Evolutionary conservation across 1,140 invertebrate species (phyloP), one percentile per base, ranked within the genome.

Genomic region (Harlomillsia oculata): DNA sequence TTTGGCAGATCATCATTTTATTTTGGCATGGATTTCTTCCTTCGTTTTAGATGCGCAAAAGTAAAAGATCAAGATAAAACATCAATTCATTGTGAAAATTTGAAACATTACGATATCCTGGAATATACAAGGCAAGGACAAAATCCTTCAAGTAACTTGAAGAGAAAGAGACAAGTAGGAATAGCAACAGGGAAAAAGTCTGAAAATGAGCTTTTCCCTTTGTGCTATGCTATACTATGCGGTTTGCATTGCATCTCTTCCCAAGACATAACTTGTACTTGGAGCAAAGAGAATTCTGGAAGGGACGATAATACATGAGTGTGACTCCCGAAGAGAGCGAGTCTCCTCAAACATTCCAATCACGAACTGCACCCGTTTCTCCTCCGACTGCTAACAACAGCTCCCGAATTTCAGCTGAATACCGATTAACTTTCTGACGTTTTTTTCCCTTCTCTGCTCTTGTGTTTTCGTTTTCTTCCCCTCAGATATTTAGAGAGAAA

Each of bases 351-450:
- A 52, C 53, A 63, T 63, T 63, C 61, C 14, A 34, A 32, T 56
- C 61, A 63, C 61, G 61, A 59, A 56, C 61, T 51, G 40, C 52
- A 53, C 53, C 57, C 61, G 56, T 59, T 63, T 60, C 57, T 60
- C 46, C 56, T 56, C 49, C 52, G 61, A 63, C 61, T 63, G 61
- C 61, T 63, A 63, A 63, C 61, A 63, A 60, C 61, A 60, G 61
- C 56, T 51, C 43, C 61, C 49, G 57, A 60, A 63, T 60, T 59
- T 57, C 56, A 30, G 41, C 61, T 63, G 61, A 59, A 63, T 63
- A 63, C 61, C 61, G 61, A 63, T 63, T 63, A 63, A 63, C 56
- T 63, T 63, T 56, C 61, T 51, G 57, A 59, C 61, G 56, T 63
- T 63, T 59, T 56, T 59, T 50, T 36, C 45, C 37, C 49, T 53